phyloP scores from a whole-genome alignment of 1,140 invertebrate genomes.

The Drosophila bipectinata region DNA sequence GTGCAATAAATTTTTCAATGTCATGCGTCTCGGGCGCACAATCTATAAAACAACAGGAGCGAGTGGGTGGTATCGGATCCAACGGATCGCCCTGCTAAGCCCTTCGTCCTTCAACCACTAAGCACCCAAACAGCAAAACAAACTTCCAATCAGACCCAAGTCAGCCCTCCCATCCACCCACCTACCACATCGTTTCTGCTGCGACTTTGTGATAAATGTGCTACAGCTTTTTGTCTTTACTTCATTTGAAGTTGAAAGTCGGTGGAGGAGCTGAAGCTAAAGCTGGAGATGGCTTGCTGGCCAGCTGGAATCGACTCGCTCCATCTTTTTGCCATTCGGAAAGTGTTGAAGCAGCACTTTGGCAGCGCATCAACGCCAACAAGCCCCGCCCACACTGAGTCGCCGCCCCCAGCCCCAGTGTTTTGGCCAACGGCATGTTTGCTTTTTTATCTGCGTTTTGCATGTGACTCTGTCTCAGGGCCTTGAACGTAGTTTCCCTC shows the following conservation, averaged over 20 bases:
- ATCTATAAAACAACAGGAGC: constrained; percentile 62
- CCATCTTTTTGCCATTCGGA: constrained; percentile 25
- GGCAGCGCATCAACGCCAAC: constrained; percentile 78
- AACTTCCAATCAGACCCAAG: constrained; percentile 77
- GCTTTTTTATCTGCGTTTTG: constrained; percentile 78
- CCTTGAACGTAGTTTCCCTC: constrained; percentile 39
- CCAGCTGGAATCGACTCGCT: constrained; percentile 8
- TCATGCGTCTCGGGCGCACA: constrained; percentile 72
- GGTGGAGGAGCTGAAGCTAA: constrained; percentile 50
- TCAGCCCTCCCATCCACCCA: constrained; percentile 35
- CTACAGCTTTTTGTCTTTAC: constrained; percentile 81
- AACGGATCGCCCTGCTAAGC: constrained; percentile 21
- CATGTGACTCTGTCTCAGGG: constrained; percentile 47
- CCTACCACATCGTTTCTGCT: constrained; percentile 32
- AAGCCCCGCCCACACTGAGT: constrained; percentile 18
- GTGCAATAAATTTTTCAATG: constrained; percentile 83
- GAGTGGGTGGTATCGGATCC: constrained; percentile 31
- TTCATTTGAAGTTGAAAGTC: constrained; percentile 69
- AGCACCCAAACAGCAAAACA: constrained; percentile 77
- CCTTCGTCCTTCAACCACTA: constrained; percentile 57
- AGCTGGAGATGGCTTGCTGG: constrained; percentile 22
- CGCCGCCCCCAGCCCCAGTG: background rate
- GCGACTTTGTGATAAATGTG: constrained; percentile 81
- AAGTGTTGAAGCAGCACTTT: constrained; percentile 82
- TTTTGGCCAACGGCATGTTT: constrained; percentile 66